Base-by-base conservation (phyloP, 2,888 invertebrate genomes). In the Sesamia inferens region DNA sequence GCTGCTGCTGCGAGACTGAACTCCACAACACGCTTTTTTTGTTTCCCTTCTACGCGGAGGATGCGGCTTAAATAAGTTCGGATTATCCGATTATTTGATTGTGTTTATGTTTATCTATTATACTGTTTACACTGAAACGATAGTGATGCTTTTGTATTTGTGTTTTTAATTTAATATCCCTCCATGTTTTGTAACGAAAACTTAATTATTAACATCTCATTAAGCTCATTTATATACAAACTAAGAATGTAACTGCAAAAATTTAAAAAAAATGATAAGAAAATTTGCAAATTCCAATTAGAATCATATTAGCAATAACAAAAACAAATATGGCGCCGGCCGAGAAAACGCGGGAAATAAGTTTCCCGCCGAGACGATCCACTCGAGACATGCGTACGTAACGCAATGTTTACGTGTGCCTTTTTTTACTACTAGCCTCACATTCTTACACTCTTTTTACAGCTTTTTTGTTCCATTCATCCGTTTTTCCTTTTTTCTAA, bases 271-370 rank as follows among this genome's bases (percentile, higher is more conserved):
- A 68, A 31, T 11, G 0, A 11, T 6, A 79, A 80, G 81, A 88
- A 81, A 85, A 85, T 83, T 83, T n/a, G 76, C 76, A 57, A 84
- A 82, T 84, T 91, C 94, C 89, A 92, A 93, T 92, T 89, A 91
- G 94, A 94, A 90, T 94, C 93, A 84, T 82, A 92, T 93, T 90
- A 88, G 93, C 85, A 80, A 85, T 76, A 85, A 87, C 86, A 82
- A 84, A 88, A 90, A 88, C 87, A 90, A 92, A 91, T 89, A 92
- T 91, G 92, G 92, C 91, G 91, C 84, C 88, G 71, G 81, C 63
- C 75, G 86, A 85, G 90, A 93, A 94, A 95, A 93, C 93, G 95
- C 95, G 95, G 95, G 95, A 95, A 95, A 93, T 93, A 92, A 93
- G 91, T 95, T 95, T 95, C 95, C 95, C 95, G 95, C 95, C 93